Base-by-base conservation (phyloP, 2,888 invertebrate genomes). In the Drosophila maculinotata region DNA sequence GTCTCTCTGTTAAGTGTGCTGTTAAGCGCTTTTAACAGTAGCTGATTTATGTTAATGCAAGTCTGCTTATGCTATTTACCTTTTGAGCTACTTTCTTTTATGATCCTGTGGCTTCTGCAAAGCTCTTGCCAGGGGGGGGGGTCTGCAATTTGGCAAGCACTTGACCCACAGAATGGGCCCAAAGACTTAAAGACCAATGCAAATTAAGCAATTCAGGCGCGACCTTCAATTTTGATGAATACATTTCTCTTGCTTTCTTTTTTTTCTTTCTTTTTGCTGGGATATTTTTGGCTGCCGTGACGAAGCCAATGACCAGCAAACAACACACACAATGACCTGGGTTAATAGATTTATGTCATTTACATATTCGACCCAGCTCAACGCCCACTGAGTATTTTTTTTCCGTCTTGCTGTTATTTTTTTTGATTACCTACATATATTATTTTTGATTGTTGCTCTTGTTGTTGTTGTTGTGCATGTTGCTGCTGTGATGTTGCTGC, bases 281-380 rank as follows among this genome's bases (percentile, higher is more conserved):
- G 38, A 15, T 38, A 17, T 56, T 53, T 59, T 45, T 28, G 42
- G 23, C 44, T 31, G 20, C 36, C 71, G 69, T 51, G 45, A 58
- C 53, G 57, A 69, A 69, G 71, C 63, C 70, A 69, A 45, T 75
- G 75, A 47, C 57, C 63, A 72, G 42, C 53, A 51, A n/a, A 26
- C 15, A 15, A 17, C 41, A 52, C 31, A 67, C 42, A 67, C 33
- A 60, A 58, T 60, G 57, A 39, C 54, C 78, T 31, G 39, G 56
- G 58, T 51, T 77, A 76, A 76, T 77, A 76, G 75, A 76, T 76
- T 76, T 77, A 77, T 77, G 65, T 38, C 78, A 77, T 76, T 77
- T 77, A 77, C 75, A 76, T 76, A 76, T 72, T 69, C 52, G 42
- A 23, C 45, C 26, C 39, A 38, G 25, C 45, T 45, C 23, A 31